Base-by-base conservation (phyloP, 2,113 vertebrate species). In the Ictalurus furcatus region DNA sequence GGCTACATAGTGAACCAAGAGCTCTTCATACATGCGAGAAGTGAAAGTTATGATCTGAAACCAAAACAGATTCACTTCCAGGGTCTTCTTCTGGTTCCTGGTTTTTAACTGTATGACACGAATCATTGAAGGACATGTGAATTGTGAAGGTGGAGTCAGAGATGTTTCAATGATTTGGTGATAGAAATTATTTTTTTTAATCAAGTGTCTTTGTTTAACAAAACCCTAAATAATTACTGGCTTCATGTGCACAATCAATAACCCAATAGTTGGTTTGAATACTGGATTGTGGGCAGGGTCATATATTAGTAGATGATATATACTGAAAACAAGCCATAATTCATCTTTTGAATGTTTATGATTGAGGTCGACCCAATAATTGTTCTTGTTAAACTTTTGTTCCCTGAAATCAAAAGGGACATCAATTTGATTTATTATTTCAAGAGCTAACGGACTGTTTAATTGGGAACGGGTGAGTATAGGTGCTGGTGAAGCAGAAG, bases 401-500 rank as follows among this genome's bases (percentile, higher is more conserved):
- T 14, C 14, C 14, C 40, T 78, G n/a, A 78, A 40, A 76, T 76
- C 34, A 76, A 76, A 21, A 40, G 37, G 8, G 21, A 44, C 73
- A 76, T 3, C 23, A 76, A 73, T 54, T 54, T 80, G 6, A 80
- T 80, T n/a, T 30, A 80, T 34, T 82, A 56, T 82, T 63, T 25
- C 2, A 83, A 63, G 21, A 40, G 30, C 58, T 40, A 61, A 61
- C 0, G 2, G 2, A 12, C 25, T 83, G 19, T 61, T 40, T 61
- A 13, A 83, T 7, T 59, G 23, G 63, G 16, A 81, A 83, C 2
- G 40, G n/a, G 28, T 85, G 85, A 86, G 19, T 89, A 65, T 93
- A 97, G 97, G 94, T 97, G 93, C 79, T 97, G 85, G 92, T 92
- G 90, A 92, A 95, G 85, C 91, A 95, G 92, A 91, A 90, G 82